phyloP scores from a whole-genome alignment of 2,888 invertebrate genomes.

The Scaptomyza flava region DNA sequence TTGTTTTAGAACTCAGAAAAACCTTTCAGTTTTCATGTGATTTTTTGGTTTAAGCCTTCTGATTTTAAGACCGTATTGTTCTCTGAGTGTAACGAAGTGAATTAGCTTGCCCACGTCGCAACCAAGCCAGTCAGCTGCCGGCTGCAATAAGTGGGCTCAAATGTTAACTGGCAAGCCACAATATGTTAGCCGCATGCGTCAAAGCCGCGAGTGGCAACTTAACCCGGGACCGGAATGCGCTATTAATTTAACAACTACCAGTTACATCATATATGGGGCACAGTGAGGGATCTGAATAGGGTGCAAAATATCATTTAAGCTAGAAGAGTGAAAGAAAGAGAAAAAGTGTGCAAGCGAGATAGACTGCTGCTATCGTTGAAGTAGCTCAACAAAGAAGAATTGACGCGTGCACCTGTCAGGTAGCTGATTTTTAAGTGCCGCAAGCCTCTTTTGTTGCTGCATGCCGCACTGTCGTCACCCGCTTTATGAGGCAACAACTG shows the following conservation, averaged over 20 bases:
- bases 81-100: neutral
- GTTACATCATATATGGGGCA: constrained; percentile 40
- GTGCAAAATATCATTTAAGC: constrained; percentile 38
- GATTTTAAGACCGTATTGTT: no score
- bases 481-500: constrained; percentile 65
- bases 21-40: neutral
- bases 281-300: constrained; percentile 27
- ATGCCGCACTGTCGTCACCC: constrained; percentile 50
- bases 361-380: constrained; percentile 37
- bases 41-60: neutral
- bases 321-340: constrained; percentile 1
- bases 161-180: constrained; percentile 11
- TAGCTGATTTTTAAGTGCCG: constrained; percentile 55
- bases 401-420: constrained; percentile 67
- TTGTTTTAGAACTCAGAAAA: neutral
- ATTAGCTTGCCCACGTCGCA: neutral
- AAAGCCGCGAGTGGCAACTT: neutral
- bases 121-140: constrained; percentile 2
- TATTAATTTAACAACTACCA: constrained; percentile 27
- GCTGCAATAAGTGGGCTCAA: constrained; percentile 6
- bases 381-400: constrained; percentile 61
- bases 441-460: constrained; percentile 9
- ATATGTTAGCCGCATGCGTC: constrained; percentile 10
- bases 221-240: neutral
- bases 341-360: neutral